phyloP scores from a whole-genome alignment of 2,113 vertebrate genomes.

The Antidorcas marsupialis region DNA sequence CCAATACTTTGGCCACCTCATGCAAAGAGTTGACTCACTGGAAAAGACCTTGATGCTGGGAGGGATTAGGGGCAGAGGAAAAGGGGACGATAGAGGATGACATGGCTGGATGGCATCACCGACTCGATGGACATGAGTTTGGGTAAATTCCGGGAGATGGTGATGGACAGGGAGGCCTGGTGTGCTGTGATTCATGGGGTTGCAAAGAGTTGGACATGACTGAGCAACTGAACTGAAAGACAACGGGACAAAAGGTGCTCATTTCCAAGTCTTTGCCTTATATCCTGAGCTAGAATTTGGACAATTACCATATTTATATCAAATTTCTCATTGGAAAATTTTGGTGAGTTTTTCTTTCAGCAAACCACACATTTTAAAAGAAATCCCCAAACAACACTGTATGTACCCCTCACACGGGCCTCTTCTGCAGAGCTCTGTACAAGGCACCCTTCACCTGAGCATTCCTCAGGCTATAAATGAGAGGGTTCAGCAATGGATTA shows the following conservation, averaged over 20 bases:
- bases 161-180: no score
- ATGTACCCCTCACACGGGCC: not conserved
- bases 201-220: fast-evolving
- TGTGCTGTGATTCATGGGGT: fast-evolving
- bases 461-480: slow-evolving; percentile 56
- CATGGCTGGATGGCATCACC: no score
- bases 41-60: no score
- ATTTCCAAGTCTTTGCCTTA: not conserved
- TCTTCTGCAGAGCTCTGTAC: not conserved
- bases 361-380: not conserved
- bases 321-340: not conserved
- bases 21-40: no score
- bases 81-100: no score
- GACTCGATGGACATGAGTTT: no score
- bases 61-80: no score
- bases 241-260: not conserved
- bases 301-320: not conserved
- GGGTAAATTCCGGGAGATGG: fast-evolving
- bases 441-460: slow-evolving; percentile 29
- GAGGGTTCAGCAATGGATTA: slow-evolving; percentile 54
- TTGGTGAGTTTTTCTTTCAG: not conserved
- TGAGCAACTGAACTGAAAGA: not conserved
- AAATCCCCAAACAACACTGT: not conserved
- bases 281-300: not conserved
- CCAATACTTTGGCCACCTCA: no score